Conservation (phyloP, 2,113 vertebrate genomes). For the Thalassarche chlororhynchos region DNA sequence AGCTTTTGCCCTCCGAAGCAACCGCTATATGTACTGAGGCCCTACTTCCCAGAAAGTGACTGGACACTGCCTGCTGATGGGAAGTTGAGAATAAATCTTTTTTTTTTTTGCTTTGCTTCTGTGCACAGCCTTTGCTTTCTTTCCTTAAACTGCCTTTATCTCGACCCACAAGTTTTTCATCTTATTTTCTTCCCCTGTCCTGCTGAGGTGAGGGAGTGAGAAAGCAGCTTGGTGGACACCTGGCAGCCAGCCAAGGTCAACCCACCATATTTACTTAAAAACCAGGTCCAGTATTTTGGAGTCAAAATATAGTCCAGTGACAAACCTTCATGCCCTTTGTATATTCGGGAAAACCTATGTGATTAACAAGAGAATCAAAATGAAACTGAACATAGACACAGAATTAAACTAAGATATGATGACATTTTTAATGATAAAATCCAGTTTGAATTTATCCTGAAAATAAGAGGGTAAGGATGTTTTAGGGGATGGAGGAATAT, state of each 20-base stretch:
- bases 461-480: background rate
- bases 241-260: background rate
- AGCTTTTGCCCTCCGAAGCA: background rate
- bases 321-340: background rate
- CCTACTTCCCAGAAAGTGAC: background rate
- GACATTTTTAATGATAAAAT: background rate
- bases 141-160: background rate
- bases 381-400: background rate
- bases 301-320: background rate
- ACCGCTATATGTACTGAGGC: background rate
- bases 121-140: background rate
- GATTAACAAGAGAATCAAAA: background rate
- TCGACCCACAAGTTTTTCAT: too few species aligned
- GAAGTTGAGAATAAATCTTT: background rate
- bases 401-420: background rate
- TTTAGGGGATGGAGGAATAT: background rate
- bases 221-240: background rate
- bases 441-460: background rate
- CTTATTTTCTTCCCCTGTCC: background rate
- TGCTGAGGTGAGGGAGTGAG: background rate
- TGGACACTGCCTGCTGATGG: background rate
- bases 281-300: background rate
- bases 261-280: background rate
- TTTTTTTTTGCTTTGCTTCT: background rate
- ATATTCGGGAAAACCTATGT: background rate